A percentile compares a stretch with the other conserved stretches of the same genome.
These are phyloP conservation scores for Hirtodrosophila alboralis DNA, from an alignment of 2,888 invertebrate species.

Conservation along the genomic window DNA sequence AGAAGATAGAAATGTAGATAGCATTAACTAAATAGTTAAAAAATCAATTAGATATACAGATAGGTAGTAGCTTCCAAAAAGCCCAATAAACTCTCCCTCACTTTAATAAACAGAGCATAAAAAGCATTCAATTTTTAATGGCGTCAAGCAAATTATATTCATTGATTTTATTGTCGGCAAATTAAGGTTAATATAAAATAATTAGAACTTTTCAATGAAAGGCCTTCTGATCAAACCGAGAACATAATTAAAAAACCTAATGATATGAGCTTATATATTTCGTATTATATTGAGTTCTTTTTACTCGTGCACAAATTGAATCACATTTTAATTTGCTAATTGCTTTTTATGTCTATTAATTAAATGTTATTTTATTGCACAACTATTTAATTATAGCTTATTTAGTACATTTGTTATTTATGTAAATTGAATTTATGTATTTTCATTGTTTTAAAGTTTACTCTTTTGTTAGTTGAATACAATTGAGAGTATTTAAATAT, in stretches of 20 bases:
- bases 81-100: too few species aligned
- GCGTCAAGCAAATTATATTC: conserved; percentile 35
- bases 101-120: conserved; percentile 3
- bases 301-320: conserved; percentile 12
- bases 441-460: background rate
- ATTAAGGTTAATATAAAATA: conserved; percentile 38
- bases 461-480: too few species aligned
- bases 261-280: conserved; percentile 4
- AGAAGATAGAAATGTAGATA: too few species aligned
- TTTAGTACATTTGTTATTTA: background rate
- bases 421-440: background rate
- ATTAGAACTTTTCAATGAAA: conserved; percentile 20
- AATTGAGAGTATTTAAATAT: too few species aligned
- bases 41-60: too few species aligned
- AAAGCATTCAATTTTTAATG: conserved; percentile 16
- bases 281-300: background rate
- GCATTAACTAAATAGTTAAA: too few species aligned
- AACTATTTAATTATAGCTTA: background rate
- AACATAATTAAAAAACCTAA: conserved; percentile 34
- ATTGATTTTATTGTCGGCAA: conserved; percentile 45
- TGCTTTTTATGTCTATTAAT: conserved; percentile 28
- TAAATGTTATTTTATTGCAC: conserved; percentile 18
- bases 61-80: too few species aligned
- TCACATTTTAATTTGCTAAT: conserved; percentile 11
- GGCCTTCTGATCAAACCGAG: background rate